These are phyloP conservation scores for Proctacanthus coquilletti DNA, from an alignment of 1,140 invertebrate species.

Conservation along the genomic window DNA sequence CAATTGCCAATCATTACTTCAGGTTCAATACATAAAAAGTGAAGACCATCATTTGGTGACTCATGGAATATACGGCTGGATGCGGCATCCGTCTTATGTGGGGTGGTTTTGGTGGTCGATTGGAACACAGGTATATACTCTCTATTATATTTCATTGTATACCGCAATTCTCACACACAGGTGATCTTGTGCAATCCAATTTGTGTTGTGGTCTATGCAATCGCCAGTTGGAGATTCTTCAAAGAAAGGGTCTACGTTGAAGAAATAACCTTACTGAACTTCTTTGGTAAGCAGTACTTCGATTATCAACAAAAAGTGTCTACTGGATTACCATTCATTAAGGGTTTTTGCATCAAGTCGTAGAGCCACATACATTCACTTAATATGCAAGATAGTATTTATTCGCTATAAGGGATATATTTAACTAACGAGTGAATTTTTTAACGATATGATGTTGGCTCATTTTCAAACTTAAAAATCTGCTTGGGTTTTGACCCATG, in stretches of 20 bases:
- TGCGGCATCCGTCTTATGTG: slow-evolving; percentile 87
- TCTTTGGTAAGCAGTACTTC: slow-evolving; percentile 82
- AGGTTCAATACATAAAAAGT: slow-evolving; percentile 57
- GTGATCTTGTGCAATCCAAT: slow-evolving; percentile 82
- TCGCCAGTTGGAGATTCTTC: slow-evolving; percentile 86
- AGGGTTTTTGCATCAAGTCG: too few relatives aligned
- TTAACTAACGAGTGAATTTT: too few relatives aligned
- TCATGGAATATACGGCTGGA: slow-evolving; percentile 68
- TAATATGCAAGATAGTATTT: too few relatives aligned
- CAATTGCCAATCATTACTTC: slow-evolving; percentile 9
- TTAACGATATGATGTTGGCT: too few relatives aligned
- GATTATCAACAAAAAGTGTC: slow-evolving; percentile 76
- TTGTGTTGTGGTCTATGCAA: slow-evolving; percentile 65
- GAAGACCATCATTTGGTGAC: slow-evolving; percentile 80
- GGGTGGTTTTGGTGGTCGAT: slow-evolving; percentile 99
- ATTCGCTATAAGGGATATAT: too few relatives aligned
- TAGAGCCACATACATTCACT: too few relatives aligned
- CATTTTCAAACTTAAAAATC: too few relatives aligned
- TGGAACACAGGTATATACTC: slow-evolving; percentile 70
- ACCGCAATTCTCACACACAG: slow-evolving; percentile 29
- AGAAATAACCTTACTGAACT: slow-evolving; percentile 81
- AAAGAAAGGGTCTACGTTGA: slow-evolving; percentile 74
- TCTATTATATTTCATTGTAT: not conserved
- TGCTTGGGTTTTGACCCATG: too few relatives aligned
- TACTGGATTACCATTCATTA: slow-evolving; percentile 86